phyloP scores from a whole-genome alignment of 2,113 vertebrate genomes.

The Galemys pyrenaicus region DNA sequence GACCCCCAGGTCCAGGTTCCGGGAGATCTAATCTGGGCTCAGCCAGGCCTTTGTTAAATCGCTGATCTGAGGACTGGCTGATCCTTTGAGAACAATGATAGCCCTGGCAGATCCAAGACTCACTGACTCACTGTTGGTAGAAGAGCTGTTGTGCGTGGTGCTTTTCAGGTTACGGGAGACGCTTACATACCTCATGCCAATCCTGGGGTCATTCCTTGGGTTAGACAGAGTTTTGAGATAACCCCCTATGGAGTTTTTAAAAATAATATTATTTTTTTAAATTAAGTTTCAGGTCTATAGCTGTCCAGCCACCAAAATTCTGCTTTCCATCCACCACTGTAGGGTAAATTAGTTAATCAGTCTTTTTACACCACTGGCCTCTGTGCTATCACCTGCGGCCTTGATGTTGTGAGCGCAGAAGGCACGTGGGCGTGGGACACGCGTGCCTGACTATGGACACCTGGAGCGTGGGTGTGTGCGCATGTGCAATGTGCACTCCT shows the following conservation, averaged over 20 bases:
- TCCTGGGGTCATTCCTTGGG: not conserved
- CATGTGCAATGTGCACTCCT: too few species aligned
- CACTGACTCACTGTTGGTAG: not conserved
- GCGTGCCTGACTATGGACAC: too few species aligned
- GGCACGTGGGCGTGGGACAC: too few species aligned
- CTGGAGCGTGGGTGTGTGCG: too few species aligned
- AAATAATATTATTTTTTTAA: not conserved
- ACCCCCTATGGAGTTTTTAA: not conserved
- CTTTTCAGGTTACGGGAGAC: not conserved
- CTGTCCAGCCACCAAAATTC: too few species aligned
- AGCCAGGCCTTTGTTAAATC: conserved; percentile 3
- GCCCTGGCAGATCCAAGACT: not conserved
- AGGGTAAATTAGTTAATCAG: too few species aligned
- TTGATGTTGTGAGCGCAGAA: too few species aligned
- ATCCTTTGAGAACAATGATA: not conserved
- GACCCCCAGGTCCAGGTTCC: not conserved
- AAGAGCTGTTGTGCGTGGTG: not conserved
- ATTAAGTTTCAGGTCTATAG: not conserved
- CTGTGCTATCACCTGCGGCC: too few species aligned
- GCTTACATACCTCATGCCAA: not conserved
- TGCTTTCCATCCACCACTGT: too few species aligned
- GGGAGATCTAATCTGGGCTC: not conserved
- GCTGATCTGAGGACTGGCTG: not conserved
- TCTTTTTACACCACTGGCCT: too few species aligned
- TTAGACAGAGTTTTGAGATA: not conserved